Evolutionary conservation across 2,888 invertebrate genomes (phyloP).

Genomic region (Cetonia aurata): DNA sequence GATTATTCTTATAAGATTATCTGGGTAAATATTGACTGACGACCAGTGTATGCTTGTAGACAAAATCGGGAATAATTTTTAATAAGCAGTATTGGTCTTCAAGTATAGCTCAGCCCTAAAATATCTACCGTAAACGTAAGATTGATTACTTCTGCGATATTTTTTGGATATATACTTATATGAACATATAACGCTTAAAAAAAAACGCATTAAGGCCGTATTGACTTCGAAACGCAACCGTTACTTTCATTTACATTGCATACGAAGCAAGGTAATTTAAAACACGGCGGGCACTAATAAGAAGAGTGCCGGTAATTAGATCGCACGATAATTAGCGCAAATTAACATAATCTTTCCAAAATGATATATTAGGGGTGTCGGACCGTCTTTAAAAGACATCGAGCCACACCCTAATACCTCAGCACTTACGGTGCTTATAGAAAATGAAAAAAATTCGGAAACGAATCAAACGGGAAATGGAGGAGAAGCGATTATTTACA

Average conservation of each 20-base stretch:
- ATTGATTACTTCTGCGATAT: no score
- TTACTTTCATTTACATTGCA: conserved; percentile 33
- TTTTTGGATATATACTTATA: no score
- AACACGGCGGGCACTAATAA: conserved; percentile 44
- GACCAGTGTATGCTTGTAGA: no score
- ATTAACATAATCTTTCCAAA: conserved; percentile 40
- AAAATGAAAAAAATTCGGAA: conserved; percentile 6
- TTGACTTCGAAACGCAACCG: conserved; percentile 23
- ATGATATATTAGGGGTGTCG: conserved; percentile 39
- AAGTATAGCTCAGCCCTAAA: no score
- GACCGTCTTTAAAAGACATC: conserved; percentile 9
- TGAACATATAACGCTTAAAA: background rate
- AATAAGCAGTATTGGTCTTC: no score
- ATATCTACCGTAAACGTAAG: no score
- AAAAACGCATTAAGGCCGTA: background rate
- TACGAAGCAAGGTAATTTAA: conserved; percentile 28
- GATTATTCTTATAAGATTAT: no score
- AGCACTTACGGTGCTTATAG: conserved; percentile 15
- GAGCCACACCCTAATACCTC: conserved; percentile 26
- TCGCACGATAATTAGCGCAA: conserved; percentile 37
- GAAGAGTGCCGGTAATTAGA: conserved; percentile 40
- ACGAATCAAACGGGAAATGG: background rate
- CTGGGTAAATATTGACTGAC: no score
- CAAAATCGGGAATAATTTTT: no score
- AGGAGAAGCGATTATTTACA: no score